Evolutionary conservation across 2,888 invertebrate species (phyloP), one percentile per base, ranked within the genome.

Genomic region (Leptinotarsa juncta): DNA sequence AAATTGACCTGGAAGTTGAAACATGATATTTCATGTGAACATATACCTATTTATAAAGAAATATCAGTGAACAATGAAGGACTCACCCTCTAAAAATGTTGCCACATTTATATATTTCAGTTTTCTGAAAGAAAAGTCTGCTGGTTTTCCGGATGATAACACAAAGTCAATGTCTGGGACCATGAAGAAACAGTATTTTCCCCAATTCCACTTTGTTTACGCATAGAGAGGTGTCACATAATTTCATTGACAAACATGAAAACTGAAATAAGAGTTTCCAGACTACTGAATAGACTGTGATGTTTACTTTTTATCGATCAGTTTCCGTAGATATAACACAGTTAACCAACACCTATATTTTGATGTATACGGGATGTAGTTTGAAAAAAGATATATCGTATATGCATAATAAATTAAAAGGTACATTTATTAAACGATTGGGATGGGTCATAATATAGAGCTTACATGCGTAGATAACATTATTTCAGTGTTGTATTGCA

Each of bases 81-180:
- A 72, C 77, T 73, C 84, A 88, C 89, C 85, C 76, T 73, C 73
- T 48, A 81, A 57, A 70, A 81, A 82, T 48, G 73, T 76, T 10
- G 69, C 18, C 0, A 79, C 77, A 66, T 85, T 81, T 65, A 88
- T 83, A 32, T 81, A 77, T 57, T 76, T 79, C 23, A 88, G 83
- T 73, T 86, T 86, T 78, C 85, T 86, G 74, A 87, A 89, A 5
- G 89, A 89, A 70, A 88, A 86, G 81, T 89, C 89, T 10, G 86
- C 83, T 0, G 89, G 89, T 76, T 85, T 85, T 65, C 85, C 87
- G 32, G 83, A 80, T 32, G 70, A 68, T 26, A 79, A 53, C 12
- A 75, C 57, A 1, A 55, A 3, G 26, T 65, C 73, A n/a, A 48
- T 49, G 48, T 73, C 73, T 4, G 18, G 18, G 49, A 62, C 68